These are phyloP conservation scores for Ammospiza maritima DNA, from an alignment of 2,797 vertebrate species.

Conservation along the genomic window DNA sequence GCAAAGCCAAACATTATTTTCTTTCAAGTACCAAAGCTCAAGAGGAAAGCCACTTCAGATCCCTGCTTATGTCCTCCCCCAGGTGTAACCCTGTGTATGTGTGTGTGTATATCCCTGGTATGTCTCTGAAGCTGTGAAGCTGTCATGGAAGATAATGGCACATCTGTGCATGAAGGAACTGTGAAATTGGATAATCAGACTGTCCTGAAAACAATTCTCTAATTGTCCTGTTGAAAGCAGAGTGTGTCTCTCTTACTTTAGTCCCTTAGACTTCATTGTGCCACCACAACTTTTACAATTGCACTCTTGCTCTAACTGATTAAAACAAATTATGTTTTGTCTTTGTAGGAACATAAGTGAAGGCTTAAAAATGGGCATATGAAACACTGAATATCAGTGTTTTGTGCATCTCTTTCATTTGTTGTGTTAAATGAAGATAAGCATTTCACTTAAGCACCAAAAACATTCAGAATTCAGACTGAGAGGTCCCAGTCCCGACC, in stretches of 20 bases:
- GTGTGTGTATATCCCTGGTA: neutral
- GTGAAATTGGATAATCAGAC: neutral
- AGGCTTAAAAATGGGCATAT: neutral
- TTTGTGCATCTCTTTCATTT: neutral
- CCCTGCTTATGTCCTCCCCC: rapidly evolving
- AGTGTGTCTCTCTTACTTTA: neutral
- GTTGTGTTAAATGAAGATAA: neutral
- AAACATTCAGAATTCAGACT: neutral
- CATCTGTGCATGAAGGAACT: neutral
- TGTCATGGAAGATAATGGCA: neutral
- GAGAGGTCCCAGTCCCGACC: neutral
- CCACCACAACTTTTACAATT: neutral
- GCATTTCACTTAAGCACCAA: neutral
- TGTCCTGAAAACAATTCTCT: neutral
- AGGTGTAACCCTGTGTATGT: neutral
- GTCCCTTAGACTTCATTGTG: neutral
- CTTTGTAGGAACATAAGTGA: neutral
- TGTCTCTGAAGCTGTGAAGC: conserved; percentile 2
- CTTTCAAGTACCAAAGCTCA: neutral
- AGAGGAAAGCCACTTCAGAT: neutral
- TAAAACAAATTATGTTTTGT: neutral
- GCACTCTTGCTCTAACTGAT: neutral
- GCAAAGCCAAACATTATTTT: neutral
- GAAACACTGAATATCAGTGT: neutral
- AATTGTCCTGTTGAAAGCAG: neutral